phyloP scores from a whole-genome alignment of 2,888 invertebrate species.

The Chironomus tentans region DNA sequence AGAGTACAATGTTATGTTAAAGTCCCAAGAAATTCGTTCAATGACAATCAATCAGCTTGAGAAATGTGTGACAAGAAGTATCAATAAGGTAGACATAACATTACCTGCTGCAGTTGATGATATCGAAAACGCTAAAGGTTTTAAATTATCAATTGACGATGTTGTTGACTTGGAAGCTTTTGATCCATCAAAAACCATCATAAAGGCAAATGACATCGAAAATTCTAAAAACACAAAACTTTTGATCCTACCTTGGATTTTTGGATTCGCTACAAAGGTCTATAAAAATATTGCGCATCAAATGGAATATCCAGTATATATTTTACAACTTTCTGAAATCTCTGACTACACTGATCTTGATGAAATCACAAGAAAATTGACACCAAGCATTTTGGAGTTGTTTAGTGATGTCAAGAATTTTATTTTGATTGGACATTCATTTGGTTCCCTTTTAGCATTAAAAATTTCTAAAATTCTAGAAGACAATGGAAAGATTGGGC shows the following conservation, averaged over 20 bases:
- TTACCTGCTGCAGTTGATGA: background rate
- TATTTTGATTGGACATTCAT: background rate
- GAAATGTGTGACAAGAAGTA: background rate
- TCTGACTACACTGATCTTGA: background rate
- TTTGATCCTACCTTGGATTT: slow-evolving; percentile 2
- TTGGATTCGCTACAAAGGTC: background rate
- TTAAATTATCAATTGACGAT: background rate
- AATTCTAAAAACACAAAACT: background rate
- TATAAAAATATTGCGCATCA: background rate
- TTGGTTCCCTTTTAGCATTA: slow-evolving; percentile 28
- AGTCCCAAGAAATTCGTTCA: slow-evolving; percentile 53
- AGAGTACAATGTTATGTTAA: slow-evolving; percentile 77
- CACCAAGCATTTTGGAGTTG: slow-evolving; percentile 49
- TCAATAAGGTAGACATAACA: background rate
- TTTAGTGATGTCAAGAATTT: background rate
- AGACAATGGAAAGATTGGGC: background rate
- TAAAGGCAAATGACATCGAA: background rate
- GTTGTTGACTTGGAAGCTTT: background rate
- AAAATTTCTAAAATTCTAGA: slow-evolving; percentile 41
- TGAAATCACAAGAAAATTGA: slow-evolving; percentile 46
- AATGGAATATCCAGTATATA: background rate
- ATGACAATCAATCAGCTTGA: slow-evolving; percentile 55
- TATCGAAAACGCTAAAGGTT: background rate
- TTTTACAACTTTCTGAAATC: background rate
- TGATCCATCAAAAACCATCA: background rate